phyloP scores from a whole-genome alignment of 1,140 invertebrate species.

The Psilanteris sp. region DNA sequence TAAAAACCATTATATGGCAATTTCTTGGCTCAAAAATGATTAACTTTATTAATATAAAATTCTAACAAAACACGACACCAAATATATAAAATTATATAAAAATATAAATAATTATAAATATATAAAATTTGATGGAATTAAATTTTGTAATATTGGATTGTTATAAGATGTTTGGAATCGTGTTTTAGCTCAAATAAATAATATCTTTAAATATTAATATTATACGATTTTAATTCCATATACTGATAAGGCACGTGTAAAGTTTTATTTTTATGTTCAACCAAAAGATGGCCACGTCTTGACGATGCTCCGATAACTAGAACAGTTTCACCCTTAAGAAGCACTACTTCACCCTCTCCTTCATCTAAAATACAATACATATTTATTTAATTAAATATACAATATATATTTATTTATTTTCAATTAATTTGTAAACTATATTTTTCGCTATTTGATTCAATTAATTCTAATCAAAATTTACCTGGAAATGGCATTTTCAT shows the following conservation, averaged over 20 bases:
- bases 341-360: slow-evolving; percentile 81
- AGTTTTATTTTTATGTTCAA: slow-evolving; percentile 89
- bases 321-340: slow-evolving; percentile 90
- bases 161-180: slow-evolving; percentile 9
- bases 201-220: slow-evolving; percentile 75
- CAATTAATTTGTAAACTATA: too few relatives aligned
- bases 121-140: neutral
- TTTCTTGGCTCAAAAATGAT: slow-evolving; percentile 64
- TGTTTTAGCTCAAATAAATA: slow-evolving; percentile 56
- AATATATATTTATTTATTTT: too few relatives aligned
- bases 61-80: slow-evolving; percentile 31
- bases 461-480: too few relatives aligned
- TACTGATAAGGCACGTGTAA: slow-evolving; percentile 93
- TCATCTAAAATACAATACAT: slow-evolving; percentile 78
- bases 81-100: slow-evolving; percentile 4
- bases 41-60: slow-evolving; percentile 31
- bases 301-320: slow-evolving; percentile 90
- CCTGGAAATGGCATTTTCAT: slow-evolving; percentile 94
- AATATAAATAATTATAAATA: too few relatives aligned
- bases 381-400: too few relatives aligned
- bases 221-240: slow-evolving; percentile 86
- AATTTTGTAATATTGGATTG: neutral
- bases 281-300: slow-evolving; percentile 88
- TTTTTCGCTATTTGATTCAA: too few relatives aligned
- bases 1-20: slow-evolving; percentile 68